These are phyloP conservation scores for Macrobrachium rosenbergii DNA, from an alignment of 1,140 invertebrate species.

Conservation along the genomic window DNA sequence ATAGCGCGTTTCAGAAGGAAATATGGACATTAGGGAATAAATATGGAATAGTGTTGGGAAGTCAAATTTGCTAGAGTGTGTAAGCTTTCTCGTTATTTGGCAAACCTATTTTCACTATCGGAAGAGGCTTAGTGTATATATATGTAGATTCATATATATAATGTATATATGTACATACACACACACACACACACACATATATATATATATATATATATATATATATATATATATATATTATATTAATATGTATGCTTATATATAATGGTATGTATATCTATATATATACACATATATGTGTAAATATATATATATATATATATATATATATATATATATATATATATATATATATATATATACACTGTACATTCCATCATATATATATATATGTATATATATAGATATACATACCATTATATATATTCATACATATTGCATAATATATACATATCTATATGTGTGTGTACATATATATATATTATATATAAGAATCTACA, in stretches of 20 bases:
- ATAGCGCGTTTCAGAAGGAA: too few species aligned
- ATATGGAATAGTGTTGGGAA: too few species aligned
- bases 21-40: too few species aligned
- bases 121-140: background rate
- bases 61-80: too few species aligned
- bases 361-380: too few species aligned
- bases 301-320: constrained; percentile 6
- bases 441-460: background rate
- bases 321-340: constrained; percentile 4
- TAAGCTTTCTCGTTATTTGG: too few species aligned
- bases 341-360: constrained; percentile 8
- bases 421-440: too few species aligned
- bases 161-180: background rate
- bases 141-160: background rate
- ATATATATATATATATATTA: background rate
- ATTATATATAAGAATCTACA: background rate
- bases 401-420: background rate
- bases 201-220: background rate
- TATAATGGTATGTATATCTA: background rate
- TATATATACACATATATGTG: background rate
- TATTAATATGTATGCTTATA: background rate
- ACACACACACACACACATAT: background rate
- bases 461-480: background rate
- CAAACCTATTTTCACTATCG: too few species aligned
- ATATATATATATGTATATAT: constrained; percentile 7